Evolutionary conservation across 2,113 vertebrate genomes (phyloP), one percentile per base, ranked within the genome.

Genomic region (Phyllopteryx taeniolatus): DNA sequence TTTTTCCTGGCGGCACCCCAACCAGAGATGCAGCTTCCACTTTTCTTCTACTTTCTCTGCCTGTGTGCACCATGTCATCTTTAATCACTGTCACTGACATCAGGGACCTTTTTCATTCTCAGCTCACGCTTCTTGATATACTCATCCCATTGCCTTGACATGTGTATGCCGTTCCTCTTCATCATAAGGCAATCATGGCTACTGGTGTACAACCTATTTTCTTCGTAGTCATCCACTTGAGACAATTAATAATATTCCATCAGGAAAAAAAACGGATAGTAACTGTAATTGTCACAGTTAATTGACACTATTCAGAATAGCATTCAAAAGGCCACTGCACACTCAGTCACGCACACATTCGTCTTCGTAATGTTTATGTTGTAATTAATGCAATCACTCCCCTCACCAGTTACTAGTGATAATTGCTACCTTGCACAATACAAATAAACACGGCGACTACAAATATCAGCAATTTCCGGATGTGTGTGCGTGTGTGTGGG

Each of bases 1-100:
- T 42, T 60, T 80, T 59, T 59, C 31, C 31, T 17, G 27, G 59
- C 31, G 14, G 14, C 15, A 64, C 20, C 77, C 39, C 78, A 42
- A 61, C 51, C 67, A 70, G 61, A 20, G 13, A 61, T 22, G 43
- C 63, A 68, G 43, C 65, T 70, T 74, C 22, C 67, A 7, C 14
- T 12, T 73, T 53, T 71, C 31, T 63, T 44, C 31, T 53, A 35
- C 12, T n/a, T 22, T 33, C 51, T 22, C 44, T 33, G 73, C 64
- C n/a, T 75, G 19, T 54, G 15, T 35, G 51, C 42, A 47, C 71
- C 59, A 72, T 70, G 68, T 65, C 65, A 75, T 42, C 73, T 73
- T 82, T 71, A 72, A 78, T 76, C 61, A 68, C 22, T 43, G 73
- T 77, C 77, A 73, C 31, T 83, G 81, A 75, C 77, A 73, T 79